Evolutionary conservation across 2,113 vertebrate genomes (phyloP).

Genomic region (Mellivora capensis): DNA sequence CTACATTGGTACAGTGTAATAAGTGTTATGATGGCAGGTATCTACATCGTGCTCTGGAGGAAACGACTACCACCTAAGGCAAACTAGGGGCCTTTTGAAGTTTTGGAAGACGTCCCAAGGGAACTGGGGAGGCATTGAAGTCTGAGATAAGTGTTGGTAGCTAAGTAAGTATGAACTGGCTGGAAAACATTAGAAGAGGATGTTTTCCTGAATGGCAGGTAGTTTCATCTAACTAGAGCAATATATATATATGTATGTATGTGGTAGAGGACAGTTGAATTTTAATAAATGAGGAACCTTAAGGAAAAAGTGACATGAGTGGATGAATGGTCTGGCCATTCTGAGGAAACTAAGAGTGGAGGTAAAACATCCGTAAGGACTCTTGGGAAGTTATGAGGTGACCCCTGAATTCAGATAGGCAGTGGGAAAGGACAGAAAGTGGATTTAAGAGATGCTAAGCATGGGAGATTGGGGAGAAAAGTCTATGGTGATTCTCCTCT

Average conservation of each 20-base stretch:
- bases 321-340: background rate
- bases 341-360: background rate
- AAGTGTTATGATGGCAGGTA: background rate
- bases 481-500: background rate
- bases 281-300: background rate
- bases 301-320: background rate
- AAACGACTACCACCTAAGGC: background rate
- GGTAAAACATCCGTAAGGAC: background rate
- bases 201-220: background rate
- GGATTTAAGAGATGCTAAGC: background rate
- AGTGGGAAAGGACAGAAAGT: background rate
- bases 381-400: background rate
- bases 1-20: background rate
- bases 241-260: background rate
- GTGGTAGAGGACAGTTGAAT: background rate
- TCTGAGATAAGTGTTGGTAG: background rate
- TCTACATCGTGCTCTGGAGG: background rate
- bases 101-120: background rate
- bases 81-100: background rate
- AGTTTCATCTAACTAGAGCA: background rate
- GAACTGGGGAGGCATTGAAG: background rate
- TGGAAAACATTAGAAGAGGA: background rate
- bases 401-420: background rate
- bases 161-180: background rate
- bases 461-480: background rate